Evolutionary conservation across 2,113 vertebrate species (phyloP).

Genomic region (Balaeniceps rex): DNA sequence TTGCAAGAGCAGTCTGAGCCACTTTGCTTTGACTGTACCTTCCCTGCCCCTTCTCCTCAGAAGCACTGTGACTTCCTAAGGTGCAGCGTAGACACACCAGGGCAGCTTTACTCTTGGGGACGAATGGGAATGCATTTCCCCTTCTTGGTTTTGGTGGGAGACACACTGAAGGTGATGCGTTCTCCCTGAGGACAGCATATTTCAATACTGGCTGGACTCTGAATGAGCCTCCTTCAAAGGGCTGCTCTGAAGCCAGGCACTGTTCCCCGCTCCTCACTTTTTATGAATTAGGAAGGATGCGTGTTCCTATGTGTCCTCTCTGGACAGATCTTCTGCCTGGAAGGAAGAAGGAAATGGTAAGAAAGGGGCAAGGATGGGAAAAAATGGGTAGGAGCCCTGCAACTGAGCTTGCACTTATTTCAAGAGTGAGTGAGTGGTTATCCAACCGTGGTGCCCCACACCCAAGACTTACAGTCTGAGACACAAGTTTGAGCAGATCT

Average conservation of each 20-base stretch:
- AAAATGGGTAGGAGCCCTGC: background rate
- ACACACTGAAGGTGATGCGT: background rate
- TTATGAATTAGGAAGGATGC: background rate
- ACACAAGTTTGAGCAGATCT: background rate
- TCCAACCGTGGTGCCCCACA: rapidly evolving
- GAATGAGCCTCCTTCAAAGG: background rate
- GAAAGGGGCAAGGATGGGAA: background rate
- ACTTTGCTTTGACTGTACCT: background rate
- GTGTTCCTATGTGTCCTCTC: background rate
- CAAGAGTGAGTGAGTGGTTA: background rate
- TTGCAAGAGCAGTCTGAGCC: background rate
- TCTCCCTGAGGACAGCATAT: background rate
- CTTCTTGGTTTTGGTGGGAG: background rate
- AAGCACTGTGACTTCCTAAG: background rate
- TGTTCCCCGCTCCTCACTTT: background rate
- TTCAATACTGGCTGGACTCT: background rate
- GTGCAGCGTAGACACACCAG: background rate
- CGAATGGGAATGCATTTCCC: background rate
- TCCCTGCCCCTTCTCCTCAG: background rate
- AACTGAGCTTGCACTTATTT: background rate
- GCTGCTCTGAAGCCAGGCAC: background rate
- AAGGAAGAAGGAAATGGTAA: background rate
- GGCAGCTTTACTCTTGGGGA: background rate
- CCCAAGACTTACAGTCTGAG: background rate
- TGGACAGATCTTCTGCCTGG: background rate